Base-by-base conservation (phyloP, 2,888 invertebrate species). In the Pseudococcus jackbeardsleyi region DNA sequence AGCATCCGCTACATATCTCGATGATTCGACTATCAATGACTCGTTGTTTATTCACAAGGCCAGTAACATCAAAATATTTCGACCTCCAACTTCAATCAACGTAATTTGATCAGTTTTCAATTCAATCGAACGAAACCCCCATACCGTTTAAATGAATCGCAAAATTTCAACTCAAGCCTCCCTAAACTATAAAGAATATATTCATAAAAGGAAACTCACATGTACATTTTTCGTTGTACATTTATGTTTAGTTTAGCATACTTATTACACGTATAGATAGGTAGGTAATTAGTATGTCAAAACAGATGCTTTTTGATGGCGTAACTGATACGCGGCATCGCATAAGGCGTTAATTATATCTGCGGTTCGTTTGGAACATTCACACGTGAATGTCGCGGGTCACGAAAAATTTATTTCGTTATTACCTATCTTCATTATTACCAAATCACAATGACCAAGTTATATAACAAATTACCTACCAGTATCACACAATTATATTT, bases 361-460 rank as follows among this genome's bases (percentile, higher is more conserved):
- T 68, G 68, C 68, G 68, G 68, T 68, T 26, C 11, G 68, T 68
- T 68, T 68, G 26, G 68, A 68, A 68, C 26, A 68, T 68, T 68
- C 26, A 68, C 68, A 68, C 26, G 68, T 68, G 68, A 68, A 68
- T 68, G 68, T 68, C 59, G 59, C 59, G n/a, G 59, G 59, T 59
- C 68, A 68, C 68, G 68, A 68, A 68, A 68, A 68, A 68, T 68
- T 15, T 26, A 11, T 68, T 68, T 68, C 12, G 26, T 68, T 68
- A 26, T 26, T 68, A 42, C 5, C 42, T 68, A 42, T 9, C 42
- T 42, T 42, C 7, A 8, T 9, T 42, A 42, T 42, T 42, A 42
- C 42, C 8, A 42, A 42, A 42, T 42, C 42, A 42, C 42, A 42
- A 42, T 42, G 9, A 42, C 42, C 42, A 42, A 42, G 42, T 42